phyloP scores from a whole-genome alignment of 2,797 vertebrate species.

The Danio aesculapii region DNA sequence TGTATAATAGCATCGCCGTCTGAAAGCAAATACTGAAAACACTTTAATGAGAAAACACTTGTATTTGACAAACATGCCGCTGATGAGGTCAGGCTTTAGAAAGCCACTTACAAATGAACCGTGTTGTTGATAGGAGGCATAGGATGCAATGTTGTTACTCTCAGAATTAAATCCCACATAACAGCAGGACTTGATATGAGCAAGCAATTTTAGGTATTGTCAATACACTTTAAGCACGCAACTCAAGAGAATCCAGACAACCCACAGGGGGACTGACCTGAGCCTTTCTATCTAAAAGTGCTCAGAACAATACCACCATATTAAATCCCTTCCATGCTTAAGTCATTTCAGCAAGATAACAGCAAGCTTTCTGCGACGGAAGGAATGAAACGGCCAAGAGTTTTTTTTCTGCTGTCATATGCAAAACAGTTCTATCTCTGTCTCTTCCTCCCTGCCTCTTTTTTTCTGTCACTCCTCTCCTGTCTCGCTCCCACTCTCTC shows the following conservation, averaged over 20 bases:
- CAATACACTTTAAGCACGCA: slow-evolving; percentile 6
- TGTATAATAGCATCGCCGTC: slow-evolving; percentile 15
- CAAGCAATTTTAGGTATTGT: slow-evolving; percentile 68
- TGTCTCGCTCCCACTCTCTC: slow-evolving; percentile 46
- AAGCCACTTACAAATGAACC: neutral
- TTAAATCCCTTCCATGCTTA: slow-evolving; percentile 57
- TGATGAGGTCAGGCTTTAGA: slow-evolving; percentile 30
- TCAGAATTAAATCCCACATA: neutral
- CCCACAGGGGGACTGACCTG: slow-evolving; percentile 53
- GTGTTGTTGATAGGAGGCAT: neutral
- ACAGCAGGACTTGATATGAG: slow-evolving; percentile 64
- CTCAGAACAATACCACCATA: slow-evolving; percentile 56
- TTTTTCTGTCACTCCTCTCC: slow-evolving; percentile 47
- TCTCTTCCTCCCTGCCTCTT: slow-evolving; percentile 27
- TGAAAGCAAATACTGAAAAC: neutral
- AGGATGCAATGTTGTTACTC: neutral
- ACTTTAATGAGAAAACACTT: slow-evolving; percentile 18
- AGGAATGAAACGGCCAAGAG: slow-evolving; percentile 43
- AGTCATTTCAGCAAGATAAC: slow-evolving; percentile 69
- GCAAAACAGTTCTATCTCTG: slow-evolving; percentile 54
- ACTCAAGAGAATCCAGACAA: slow-evolving; percentile 3
- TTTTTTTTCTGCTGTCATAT: slow-evolving; percentile 62
- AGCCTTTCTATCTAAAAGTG: slow-evolving; percentile 71
- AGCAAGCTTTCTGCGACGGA: slow-evolving; percentile 52
- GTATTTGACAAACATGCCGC: neutral